These are phyloP conservation scores for Falcunculus frontatus DNA, from an alignment of 2,113 vertebrate species.

Conservation along the genomic window DNA sequence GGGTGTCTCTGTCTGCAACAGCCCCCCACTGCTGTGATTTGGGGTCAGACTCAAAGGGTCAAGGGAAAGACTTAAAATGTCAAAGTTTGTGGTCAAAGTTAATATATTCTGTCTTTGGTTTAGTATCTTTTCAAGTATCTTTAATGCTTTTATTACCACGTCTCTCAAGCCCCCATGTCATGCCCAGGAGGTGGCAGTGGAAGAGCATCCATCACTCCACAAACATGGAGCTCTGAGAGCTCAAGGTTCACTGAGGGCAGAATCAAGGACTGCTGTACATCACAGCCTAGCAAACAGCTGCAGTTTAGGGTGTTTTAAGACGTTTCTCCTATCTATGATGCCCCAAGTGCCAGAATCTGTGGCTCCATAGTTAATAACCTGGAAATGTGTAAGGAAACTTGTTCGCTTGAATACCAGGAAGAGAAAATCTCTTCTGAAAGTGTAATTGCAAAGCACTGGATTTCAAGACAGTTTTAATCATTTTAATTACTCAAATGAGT, in stretches of 20 bases:
- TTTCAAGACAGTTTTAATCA: background rate
- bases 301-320: rapidly evolving
- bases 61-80: background rate
- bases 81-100: too few relatives aligned
- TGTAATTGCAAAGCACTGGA: background rate
- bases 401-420: background rate
- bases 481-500: background rate
- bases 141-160: rapidly evolving
- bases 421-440: background rate
- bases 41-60: background rate
- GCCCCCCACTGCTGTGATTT: background rate
- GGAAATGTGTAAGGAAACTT: background rate
- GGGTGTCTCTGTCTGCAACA: background rate
- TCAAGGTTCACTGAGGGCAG: rapidly evolving
- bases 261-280: rapidly evolving
- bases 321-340: rapidly evolving
- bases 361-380: background rate
- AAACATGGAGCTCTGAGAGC: rapidly evolving
- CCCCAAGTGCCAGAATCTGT: background rate
- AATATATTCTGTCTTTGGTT: background rate
- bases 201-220: background rate
- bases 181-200: constrained; percentile 65
- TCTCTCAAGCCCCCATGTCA: background rate
- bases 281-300: background rate
- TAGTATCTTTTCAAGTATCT: background rate